Evolutionary conservation across 2,113 vertebrate species (phyloP).

Genomic region (Perca fluviatilis): DNA sequence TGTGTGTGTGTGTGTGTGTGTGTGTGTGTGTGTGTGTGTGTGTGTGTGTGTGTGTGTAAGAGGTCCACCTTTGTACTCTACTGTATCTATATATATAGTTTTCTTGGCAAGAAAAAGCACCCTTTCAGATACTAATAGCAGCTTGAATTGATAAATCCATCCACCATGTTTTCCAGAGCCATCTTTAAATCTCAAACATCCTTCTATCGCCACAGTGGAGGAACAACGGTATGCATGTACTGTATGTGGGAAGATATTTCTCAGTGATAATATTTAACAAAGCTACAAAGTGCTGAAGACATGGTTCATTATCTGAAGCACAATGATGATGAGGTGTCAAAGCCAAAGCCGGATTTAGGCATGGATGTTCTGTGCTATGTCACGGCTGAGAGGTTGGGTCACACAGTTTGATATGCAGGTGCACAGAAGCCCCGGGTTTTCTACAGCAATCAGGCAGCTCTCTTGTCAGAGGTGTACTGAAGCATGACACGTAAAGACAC

Average conservation of each 20-base stretch:
- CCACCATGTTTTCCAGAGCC: constrained; percentile 12
- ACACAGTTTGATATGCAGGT: constrained; percentile 79
- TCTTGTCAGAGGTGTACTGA: constrained; percentile 73
- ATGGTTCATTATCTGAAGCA: constrained; percentile 45
- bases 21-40: not conserved
- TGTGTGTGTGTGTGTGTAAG: not conserved
- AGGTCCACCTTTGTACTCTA: constrained; percentile 35
- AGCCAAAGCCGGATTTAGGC: constrained; percentile 51
- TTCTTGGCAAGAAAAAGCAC: not conserved
- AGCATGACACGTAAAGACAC: constrained; percentile 70
- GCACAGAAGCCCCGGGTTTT: constrained; percentile 69
- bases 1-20: not conserved
- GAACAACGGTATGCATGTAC: not conserved
- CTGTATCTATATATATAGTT: constrained; percentile 32
- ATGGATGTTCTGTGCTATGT: constrained; percentile 62
- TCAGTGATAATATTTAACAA: constrained; percentile 4
- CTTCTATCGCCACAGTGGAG: not conserved
- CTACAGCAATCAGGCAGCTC: constrained; percentile 71
- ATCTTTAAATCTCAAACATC: constrained; percentile 33
- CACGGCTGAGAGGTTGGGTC: constrained; percentile 65
- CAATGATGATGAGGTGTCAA: constrained; percentile 39
- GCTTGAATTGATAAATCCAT: constrained; percentile 37
- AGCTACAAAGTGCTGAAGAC: constrained; percentile 27
- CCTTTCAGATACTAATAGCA: constrained; percentile 36
- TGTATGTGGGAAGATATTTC: constrained; percentile 6